Evolutionary conservation across 1,140 invertebrate species (phyloP).

Genomic region (Probaryconus sp.): DNA sequence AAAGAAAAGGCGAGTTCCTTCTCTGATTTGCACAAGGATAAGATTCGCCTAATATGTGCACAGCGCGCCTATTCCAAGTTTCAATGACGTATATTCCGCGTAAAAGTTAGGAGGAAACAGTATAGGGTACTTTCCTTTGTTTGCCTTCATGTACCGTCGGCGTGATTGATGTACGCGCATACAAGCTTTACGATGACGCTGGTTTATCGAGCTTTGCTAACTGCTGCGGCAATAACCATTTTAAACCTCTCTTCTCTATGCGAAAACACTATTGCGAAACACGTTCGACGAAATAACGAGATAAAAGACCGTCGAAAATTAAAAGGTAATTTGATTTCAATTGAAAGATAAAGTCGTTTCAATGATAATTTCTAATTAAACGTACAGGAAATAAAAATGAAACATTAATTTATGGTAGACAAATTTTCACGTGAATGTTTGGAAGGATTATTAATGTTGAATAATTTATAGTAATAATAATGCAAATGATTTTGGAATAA

Average conservation of each 20-base stretch:
- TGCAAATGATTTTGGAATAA: no score
- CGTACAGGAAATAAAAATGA: no score
- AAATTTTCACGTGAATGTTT: no score
- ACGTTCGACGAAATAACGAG: conserved; percentile 24
- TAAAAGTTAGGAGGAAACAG: conserved; percentile 41
- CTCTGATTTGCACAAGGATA: conserved; percentile 36
- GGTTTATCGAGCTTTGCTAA: conserved; percentile 49
- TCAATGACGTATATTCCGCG: conserved; percentile 38
- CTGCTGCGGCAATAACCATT: conserved; percentile 33
- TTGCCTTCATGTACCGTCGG: conserved; percentile 37
- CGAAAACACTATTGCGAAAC: conserved; percentile 25
- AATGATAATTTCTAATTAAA: no score
- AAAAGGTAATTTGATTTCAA: background rate
- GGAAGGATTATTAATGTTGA: no score
- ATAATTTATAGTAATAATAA: no score
- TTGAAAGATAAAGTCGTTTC: conserved; percentile 5
- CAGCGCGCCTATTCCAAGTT: conserved; percentile 33
- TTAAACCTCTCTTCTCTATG: conserved; percentile 10
- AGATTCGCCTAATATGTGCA: conserved; percentile 25
- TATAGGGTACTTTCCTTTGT: conserved; percentile 37
- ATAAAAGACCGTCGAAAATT: conserved; percentile 13
- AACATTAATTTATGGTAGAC: no score
- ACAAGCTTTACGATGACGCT: conserved; percentile 41
- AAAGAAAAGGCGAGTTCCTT: conserved; percentile 1
- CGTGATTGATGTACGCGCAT: conserved; percentile 43